Evolutionary conservation across 1,140 invertebrate species (phyloP), one percentile per base, ranked within the genome.

Genomic region (Neotoxoptera formosana): DNA sequence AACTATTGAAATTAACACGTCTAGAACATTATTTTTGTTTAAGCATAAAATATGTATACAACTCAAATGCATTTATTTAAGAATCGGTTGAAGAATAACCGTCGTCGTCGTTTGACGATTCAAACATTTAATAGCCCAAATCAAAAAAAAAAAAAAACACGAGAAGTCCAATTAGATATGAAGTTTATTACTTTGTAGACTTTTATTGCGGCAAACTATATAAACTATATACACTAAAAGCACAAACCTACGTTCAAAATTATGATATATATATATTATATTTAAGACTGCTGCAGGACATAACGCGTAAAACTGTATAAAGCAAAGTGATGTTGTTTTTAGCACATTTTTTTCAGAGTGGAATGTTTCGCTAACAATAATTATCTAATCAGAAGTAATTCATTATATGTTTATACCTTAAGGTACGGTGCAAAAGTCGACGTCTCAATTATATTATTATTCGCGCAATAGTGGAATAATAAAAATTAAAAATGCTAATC

Each of bases 391-490:
- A 41, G 36, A 60, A 90, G 56, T 25, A 90, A 60, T 53, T 90
- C 36, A 90, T 90, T 56, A 90, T 60, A 67, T 14, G 21, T 3
- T 6, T 53, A 53, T n/a, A 76, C 60, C 30, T n/a, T n/a, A n/a
- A n/a, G n/a, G n/a, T n/a, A n/a, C 1, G 30, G 30, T 41, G 21
- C 34, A 30, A 90, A 60, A 17, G n/a, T 90, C 45, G 56, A 90
- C 41, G 36, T 60, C 17, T 90, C 51, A n/a, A 56, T 90, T 60
- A n/a, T n/a, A n/a, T n/a, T n/a, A n/a, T n/a, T n/a, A n/a, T n/a
- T n/a, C n/a, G n/a, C 89, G 53, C 56, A 45, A 90, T 60, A 60
- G 25, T 60, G 89, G 89, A 60, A 53, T 90, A 90, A 90, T 90
- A 90, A 87, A 87, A 34, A 90, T 41, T 41, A 60, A 90, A 41